phyloP scores from a whole-genome alignment of 2,888 invertebrate genomes.

The Drosophila mulleri region DNA sequence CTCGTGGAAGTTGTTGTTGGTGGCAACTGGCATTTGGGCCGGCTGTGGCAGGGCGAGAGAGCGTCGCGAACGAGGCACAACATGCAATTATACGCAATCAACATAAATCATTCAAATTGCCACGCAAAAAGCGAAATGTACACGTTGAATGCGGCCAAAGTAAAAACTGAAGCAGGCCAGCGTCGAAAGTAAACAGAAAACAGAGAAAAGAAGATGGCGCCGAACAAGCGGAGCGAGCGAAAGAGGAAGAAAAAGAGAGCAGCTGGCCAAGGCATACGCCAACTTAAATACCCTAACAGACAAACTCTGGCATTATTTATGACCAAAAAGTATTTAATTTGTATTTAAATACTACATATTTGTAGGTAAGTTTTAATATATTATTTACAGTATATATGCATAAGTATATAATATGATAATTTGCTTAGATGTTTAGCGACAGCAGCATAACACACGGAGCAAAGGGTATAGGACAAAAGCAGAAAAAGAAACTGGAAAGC shows the following conservation, averaged over 20 bases:
- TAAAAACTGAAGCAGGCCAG: slow-evolving; percentile 4
- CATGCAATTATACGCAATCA: slow-evolving; percentile 80
- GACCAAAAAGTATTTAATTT: not conserved
- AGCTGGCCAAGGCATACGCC: not conserved
- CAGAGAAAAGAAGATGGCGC: not conserved
- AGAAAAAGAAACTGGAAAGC: not conserved
- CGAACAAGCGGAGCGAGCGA: not conserved
- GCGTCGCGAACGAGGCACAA: slow-evolving; percentile 49
- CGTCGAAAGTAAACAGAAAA: not conserved
- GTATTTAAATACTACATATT: not conserved
- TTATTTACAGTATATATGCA: not conserved
- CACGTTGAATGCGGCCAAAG: slow-evolving; percentile 54
- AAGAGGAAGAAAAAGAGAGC: not conserved
- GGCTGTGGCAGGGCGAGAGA: not conserved
- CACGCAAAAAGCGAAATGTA: slow-evolving; percentile 57
- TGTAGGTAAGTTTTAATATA: not conserved
- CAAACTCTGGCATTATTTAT: not conserved
- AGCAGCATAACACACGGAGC: not conserved
- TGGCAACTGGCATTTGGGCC: not conserved
- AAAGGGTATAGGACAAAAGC: slow-evolving; percentile 1
- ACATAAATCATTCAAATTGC: slow-evolving; percentile 80
- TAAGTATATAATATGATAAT: too few relatives aligned
- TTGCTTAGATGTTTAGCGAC: not conserved
- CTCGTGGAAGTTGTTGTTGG: slow-evolving; percentile 16
- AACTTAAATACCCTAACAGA: not conserved